Conservation (phyloP, 2,888 invertebrate genomes). For the Agriotes lineatus region DNA sequence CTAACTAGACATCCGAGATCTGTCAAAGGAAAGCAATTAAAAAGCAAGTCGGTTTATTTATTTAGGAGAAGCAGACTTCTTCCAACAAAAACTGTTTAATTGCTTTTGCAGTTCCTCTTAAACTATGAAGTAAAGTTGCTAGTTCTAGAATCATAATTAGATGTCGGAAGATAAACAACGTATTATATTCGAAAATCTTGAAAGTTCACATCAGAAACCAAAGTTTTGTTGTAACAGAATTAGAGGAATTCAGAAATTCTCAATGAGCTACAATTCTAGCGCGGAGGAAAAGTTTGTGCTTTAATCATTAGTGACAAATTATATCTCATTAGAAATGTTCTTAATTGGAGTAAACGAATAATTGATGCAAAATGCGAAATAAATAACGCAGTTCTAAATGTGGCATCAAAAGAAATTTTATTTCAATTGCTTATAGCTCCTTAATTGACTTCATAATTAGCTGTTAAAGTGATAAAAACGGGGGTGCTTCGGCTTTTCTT, state of each 20-base stretch:
- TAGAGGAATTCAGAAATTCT: no score
- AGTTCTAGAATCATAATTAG: constrained; percentile 3
- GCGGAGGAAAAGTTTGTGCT: no score
- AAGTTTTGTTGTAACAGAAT: no score
- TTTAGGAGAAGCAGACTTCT: neutral
- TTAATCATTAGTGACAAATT: no score
- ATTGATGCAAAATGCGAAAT: no score
- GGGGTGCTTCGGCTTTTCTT: neutral
- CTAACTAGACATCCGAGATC: neutral
- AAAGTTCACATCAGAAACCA: neutral
- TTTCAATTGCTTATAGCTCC: constrained; percentile 2
- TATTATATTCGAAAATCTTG: constrained; percentile 1
- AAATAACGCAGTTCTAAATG: no score
- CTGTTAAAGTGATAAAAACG: neutral
- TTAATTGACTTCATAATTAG: constrained; percentile 23
- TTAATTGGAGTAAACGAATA: no score
- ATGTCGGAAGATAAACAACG: neutral
- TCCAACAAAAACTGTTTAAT: constrained; percentile 11
- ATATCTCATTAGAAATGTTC: no score
- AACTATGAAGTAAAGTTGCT: constrained; percentile 3
- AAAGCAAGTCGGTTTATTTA: constrained; percentile 7
- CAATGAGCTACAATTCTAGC: no score
- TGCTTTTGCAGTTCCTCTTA: neutral
- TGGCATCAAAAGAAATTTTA: constrained; percentile 21
- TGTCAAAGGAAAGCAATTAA: constrained; percentile 10